A percentile compares a stretch with the other conserved stretches of the same genome.
Conservation (phyloP, 2,113 vertebrate species). For the Lepisosteus osseus region DNA sequence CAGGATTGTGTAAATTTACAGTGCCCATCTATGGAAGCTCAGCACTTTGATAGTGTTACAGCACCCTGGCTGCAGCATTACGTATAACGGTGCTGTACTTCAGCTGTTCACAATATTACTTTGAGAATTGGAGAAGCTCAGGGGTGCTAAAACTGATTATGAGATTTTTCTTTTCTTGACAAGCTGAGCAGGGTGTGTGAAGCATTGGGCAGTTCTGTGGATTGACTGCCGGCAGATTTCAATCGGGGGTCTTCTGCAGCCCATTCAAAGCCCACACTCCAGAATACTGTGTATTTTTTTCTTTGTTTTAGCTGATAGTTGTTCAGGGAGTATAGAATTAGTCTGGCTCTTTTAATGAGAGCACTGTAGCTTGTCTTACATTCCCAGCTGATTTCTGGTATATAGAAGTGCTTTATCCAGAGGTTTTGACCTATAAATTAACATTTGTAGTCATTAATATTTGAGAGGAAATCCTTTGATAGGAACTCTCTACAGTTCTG, state of each 20-base stretch:
- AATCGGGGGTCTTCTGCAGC: constrained; percentile 28
- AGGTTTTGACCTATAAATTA: too few relatives aligned
- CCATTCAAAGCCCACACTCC: neutral
- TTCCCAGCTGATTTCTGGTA: too few relatives aligned
- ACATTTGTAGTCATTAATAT: too few relatives aligned
- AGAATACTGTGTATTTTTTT: neutral
- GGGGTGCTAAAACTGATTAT: constrained; percentile 67
- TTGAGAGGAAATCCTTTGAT: too few relatives aligned
- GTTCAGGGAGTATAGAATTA: neutral
- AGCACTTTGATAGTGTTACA: constrained; percentile 38
- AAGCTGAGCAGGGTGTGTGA: constrained; percentile 63
- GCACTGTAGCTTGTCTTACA: too few relatives aligned
- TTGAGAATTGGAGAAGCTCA: constrained; percentile 59
- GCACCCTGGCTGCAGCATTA: constrained; percentile 34
- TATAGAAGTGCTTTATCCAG: too few relatives aligned
- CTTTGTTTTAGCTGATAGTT: neutral
- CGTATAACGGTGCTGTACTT: constrained; percentile 41
- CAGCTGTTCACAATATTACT: constrained; percentile 68
- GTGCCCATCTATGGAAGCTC: constrained; percentile 34
- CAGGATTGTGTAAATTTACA: constrained; percentile 53
- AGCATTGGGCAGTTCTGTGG: constrained; percentile 40
- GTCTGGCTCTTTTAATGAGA: too few relatives aligned
- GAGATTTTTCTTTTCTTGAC: constrained; percentile 72
- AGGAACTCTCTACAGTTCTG: too few relatives aligned
- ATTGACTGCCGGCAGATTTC: constrained; percentile 45